Percentiles rank a stretch among this genome's conserved stretches.
Evolutionary conservation across 2,888 invertebrate genomes (phyloP).

Genomic region (Adela reaumurella): DNA sequence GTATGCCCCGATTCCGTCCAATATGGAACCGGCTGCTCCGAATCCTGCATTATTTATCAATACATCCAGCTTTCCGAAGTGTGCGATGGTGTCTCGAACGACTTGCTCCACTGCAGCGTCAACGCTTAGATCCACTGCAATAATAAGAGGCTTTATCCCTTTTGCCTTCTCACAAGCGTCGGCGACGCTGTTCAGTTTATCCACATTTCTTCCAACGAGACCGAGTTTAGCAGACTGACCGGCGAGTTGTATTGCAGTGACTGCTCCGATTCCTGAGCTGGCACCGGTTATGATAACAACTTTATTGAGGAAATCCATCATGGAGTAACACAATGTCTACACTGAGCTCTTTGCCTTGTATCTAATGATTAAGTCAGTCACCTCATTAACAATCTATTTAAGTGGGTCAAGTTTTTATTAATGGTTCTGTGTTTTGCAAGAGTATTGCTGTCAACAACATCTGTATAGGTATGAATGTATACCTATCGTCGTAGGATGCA

Average conservation of each 20-base stretch:
- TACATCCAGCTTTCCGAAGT: conserved; percentile 69
- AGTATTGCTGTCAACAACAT: too few species aligned
- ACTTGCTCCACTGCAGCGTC: conserved; percentile 65
- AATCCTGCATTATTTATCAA: conserved; percentile 85
- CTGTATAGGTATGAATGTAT: too few species aligned
- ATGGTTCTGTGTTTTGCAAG: too few species aligned
- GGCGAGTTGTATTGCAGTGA: conserved; percentile 30
- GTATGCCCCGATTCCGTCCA: conserved; percentile 76
- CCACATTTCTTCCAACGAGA: conserved; percentile 28
- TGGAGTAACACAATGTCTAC: too few species aligned
- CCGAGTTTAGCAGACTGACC: conserved; percentile 25
- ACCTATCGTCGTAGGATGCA: too few species aligned
- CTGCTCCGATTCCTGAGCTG: conserved; percentile 38
- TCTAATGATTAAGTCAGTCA: too few species aligned
- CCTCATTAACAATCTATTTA: too few species aligned
- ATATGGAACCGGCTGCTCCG: conserved; percentile 70
- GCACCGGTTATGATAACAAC: conserved; percentile 39
- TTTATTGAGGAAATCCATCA: conserved; percentile 35
- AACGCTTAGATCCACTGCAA: conserved; percentile 62
- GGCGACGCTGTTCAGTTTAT: conserved; percentile 26
- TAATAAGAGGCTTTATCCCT: conserved; percentile 48
- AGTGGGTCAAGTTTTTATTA: too few species aligned
- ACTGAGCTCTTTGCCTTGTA: too few species aligned
- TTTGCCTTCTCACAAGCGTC: conserved; percentile 46
- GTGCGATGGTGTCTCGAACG: conserved; percentile 61